phyloP scores from a whole-genome alignment of 1,140 invertebrate genomes.

The Reticulitermes speratus region DNA sequence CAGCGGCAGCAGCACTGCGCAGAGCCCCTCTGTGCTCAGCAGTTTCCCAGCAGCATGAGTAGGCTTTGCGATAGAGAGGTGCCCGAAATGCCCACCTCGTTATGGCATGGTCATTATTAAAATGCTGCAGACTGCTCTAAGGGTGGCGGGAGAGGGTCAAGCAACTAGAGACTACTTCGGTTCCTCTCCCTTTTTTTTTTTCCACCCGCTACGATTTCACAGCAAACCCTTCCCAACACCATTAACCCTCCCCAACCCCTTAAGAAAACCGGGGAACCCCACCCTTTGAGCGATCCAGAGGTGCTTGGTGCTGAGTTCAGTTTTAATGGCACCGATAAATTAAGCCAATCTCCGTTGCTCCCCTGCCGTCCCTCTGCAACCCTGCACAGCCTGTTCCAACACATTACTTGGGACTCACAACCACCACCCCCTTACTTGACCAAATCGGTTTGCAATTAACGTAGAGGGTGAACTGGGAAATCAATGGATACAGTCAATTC shows the following conservation, averaged over 20 bases:
- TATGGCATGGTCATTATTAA: slow-evolving; percentile 30
- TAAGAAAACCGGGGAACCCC: slow-evolving; percentile 28
- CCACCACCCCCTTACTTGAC: slow-evolving; percentile 33
- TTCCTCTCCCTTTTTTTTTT: not conserved
- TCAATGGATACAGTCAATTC: slow-evolving; percentile 36
- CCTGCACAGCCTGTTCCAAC: slow-evolving; percentile 25
- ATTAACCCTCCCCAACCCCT: slow-evolving; percentile 23
- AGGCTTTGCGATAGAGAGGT: not conserved
- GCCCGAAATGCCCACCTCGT: slow-evolving; percentile 15
- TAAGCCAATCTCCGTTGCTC: slow-evolving; percentile 32
- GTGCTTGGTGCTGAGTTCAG: slow-evolving; percentile 33
- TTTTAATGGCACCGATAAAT: slow-evolving; percentile 37
- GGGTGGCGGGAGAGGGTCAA: slow-evolving; percentile 16
- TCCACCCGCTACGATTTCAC: not conserved
- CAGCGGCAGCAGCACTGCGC: not conserved
- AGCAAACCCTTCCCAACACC: slow-evolving; percentile 25
- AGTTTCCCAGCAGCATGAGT: not conserved
- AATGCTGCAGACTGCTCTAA: slow-evolving; percentile 22
- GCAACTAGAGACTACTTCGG: not conserved
- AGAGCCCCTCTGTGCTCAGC: not conserved
- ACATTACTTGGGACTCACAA: slow-evolving; percentile 28
- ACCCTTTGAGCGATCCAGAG: slow-evolving; percentile 25
- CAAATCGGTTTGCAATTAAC: slow-evolving; percentile 38
- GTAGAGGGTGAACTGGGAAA: slow-evolving; percentile 27
- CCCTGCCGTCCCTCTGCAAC: slow-evolving; percentile 25